Evolutionary conservation across 1,140 invertebrate species (phyloP).

Genomic region (Cherax destructor): DNA sequence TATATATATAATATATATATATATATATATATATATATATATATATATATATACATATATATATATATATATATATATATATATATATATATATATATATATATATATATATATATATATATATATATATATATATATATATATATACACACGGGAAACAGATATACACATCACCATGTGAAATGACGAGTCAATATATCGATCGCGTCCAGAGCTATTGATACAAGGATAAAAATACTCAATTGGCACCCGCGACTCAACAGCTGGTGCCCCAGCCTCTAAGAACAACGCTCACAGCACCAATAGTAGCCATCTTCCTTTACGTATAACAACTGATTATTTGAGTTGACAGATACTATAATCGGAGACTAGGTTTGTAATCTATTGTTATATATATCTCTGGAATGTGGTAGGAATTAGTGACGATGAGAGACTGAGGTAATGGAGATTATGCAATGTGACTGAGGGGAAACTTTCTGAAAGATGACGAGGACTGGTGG

Average conservation of each 20-base stretch:
- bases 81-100: too few relatives aligned
- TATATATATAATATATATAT: not conserved
- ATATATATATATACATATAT: too few relatives aligned
- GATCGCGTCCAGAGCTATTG: not conserved
- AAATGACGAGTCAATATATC: not conserved
- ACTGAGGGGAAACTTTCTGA: not conserved
- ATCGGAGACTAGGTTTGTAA: not conserved
- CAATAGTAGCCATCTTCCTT: not conserved
- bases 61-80: too few relatives aligned
- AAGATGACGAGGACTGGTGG: not conserved
- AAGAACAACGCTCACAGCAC: not conserved
- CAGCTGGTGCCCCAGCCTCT: conserved; percentile 5
- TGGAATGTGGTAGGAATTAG: not conserved
- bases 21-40: conserved; percentile 29
- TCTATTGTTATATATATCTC: not conserved
- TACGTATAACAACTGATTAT: not conserved
- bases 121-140: too few relatives aligned
- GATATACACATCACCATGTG: not conserved
- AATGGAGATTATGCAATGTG: not conserved
- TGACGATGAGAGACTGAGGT: not conserved
- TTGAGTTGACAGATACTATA: too few relatives aligned
- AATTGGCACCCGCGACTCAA: conserved; percentile 15
- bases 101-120: too few relatives aligned
- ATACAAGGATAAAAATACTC: conserved; percentile 19
- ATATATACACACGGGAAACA: not conserved